Conservation (phyloP, 2,888 invertebrate species). For the Pseudococcus longispinus region DNA sequence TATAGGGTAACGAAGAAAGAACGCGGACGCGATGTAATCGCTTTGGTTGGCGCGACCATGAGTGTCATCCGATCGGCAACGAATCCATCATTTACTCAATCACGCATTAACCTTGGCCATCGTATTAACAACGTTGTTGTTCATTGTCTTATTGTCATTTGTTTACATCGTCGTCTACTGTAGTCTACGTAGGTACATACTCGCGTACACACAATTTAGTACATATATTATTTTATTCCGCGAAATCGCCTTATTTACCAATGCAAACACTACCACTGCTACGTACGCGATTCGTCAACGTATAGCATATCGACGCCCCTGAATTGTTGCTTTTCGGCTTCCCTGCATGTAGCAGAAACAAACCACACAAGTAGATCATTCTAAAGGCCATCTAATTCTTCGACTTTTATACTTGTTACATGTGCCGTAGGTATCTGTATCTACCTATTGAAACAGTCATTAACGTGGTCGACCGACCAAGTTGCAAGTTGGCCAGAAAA, state of each 20-base stretch:
- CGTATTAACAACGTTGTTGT: conserved; percentile 42
- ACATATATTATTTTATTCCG: background rate
- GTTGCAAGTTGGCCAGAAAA: background rate
- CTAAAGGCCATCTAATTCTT: background rate
- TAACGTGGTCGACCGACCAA: conserved; percentile 10
- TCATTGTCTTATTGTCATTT: conserved; percentile 55
- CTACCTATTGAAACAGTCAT: conserved; percentile 19
- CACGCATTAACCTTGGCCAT: conserved; percentile 54
- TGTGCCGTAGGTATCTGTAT: background rate
- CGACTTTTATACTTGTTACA: conserved; percentile 20
- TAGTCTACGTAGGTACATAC: background rate
- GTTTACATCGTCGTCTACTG: conserved; percentile 25
- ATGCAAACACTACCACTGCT: background rate
- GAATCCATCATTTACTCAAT: conserved; percentile 47
- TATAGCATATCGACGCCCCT: too few species aligned
- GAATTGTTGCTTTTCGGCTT: too few species aligned
- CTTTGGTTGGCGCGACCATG: conserved; percentile 49
- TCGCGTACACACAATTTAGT: background rate
- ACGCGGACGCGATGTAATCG: conserved; percentile 50
- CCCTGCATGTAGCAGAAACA: too few species aligned
- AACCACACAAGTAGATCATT: too few species aligned
- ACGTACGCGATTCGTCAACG: too few species aligned
- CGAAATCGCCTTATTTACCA: background rate
- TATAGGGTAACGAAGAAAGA: conserved; percentile 49
- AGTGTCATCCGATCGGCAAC: conserved; percentile 50